Percentiles rank a stretch among this genome's conserved stretches.
phyloP scores from a whole-genome alignment of 2,888 invertebrate species.

The Agrotis clavis region DNA sequence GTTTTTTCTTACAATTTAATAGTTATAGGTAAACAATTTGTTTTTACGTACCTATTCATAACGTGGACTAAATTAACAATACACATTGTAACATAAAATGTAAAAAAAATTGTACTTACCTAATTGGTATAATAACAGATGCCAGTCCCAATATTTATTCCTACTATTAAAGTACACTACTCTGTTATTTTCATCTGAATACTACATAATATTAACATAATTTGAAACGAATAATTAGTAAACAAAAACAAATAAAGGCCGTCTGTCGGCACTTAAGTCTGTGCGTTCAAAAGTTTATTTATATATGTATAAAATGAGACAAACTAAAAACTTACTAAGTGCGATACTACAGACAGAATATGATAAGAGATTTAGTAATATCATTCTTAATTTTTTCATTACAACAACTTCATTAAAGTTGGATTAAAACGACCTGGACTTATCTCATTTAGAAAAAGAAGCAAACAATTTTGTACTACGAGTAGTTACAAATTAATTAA shows the following conservation, averaged over 20 bases:
- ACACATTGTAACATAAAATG: not conserved
- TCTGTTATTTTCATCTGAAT: constrained; percentile 3
- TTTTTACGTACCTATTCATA: too few relatives aligned
- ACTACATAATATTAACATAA: constrained; percentile 17
- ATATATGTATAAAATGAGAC: constrained; percentile 11
- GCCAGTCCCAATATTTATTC: not conserved
- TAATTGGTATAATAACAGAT: not conserved
- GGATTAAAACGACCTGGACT: not conserved
- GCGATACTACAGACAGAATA: too few relatives aligned
- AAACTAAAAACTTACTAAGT: not conserved
- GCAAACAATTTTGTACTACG: not conserved
- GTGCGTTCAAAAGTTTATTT: constrained; percentile 24
- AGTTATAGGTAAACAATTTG: too few relatives aligned
- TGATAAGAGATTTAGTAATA: not conserved
- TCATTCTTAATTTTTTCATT: not conserved
- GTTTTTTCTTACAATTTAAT: too few relatives aligned
- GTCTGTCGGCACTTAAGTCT: not conserved
- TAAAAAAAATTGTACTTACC: too few relatives aligned
- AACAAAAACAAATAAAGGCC: constrained; percentile 22
- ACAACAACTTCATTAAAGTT: not conserved
- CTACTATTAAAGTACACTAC: not conserved
- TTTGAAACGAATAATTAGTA: constrained; percentile 18
- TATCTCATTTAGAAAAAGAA: not conserved
- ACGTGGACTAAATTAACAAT: not conserved
- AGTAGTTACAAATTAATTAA: too few relatives aligned